These are phyloP conservation scores for Taeniopygia guttata DNA, from an alignment of 2,797 vertebrate species.

Conservation along the genomic window DNA sequence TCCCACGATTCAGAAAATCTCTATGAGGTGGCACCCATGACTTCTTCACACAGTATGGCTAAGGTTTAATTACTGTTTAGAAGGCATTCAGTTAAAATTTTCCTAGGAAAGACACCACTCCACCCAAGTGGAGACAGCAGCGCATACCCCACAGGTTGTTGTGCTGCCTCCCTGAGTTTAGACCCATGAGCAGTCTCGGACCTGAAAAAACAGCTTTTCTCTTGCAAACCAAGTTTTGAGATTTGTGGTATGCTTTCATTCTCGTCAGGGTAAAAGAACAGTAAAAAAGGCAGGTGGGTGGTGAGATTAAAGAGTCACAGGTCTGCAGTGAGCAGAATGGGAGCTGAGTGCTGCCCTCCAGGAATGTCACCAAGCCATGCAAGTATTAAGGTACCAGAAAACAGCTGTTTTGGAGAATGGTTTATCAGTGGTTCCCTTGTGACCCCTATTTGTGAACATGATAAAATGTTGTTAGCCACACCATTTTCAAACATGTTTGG, in stretches of 20 bases:
- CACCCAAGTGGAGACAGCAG: neutral
- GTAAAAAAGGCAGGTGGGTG: neutral
- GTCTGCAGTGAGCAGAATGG: neutral
- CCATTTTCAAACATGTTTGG: neutral
- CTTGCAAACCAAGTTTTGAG: neutral
- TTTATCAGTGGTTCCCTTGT: neutral
- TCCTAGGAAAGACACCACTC: neutral
- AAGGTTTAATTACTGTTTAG: neutral
- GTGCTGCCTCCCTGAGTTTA: neutral
- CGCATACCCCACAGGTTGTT: neutral
- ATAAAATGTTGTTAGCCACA: neutral
- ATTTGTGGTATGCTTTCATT: neutral
- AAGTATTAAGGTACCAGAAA: neutral
- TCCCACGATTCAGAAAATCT: neutral
- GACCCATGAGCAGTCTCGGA: neutral
- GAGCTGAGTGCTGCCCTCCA: neutral
- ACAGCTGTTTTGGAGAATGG: neutral
- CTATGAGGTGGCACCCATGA: neutral
- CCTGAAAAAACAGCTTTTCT: fast-evolving
- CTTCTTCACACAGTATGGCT: neutral
- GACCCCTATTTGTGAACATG: neutral
- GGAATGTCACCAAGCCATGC: neutral
- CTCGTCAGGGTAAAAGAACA: neutral
- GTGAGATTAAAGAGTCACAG: neutral
- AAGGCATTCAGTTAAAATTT: neutral